A percentile compares a stretch with the other conserved stretches of the same genome.
Conservation (phyloP, 1,140 invertebrate genomes). For the Bicyclus anynana region DNA sequence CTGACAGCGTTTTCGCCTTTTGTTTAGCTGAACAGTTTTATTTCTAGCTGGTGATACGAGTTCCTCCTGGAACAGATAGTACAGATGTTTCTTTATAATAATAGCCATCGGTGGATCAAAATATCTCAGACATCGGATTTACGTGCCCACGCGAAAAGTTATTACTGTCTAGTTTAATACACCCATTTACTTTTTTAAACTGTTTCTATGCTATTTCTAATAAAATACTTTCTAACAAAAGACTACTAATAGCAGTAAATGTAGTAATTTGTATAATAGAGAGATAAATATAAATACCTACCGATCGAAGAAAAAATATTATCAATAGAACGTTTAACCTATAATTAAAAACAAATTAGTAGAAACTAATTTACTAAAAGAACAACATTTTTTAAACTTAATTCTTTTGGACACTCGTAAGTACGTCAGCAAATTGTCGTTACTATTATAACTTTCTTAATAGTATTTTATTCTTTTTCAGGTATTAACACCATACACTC, state of each 20-base stretch:
- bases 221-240: background rate
- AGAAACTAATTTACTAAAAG: no score
- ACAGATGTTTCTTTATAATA: constrained; percentile 39
- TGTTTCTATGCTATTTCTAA: constrained; percentile 37
- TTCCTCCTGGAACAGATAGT: constrained; percentile 27
- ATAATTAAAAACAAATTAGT: background rate
- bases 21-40: constrained; percentile 11
- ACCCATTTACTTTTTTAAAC: constrained; percentile 14
- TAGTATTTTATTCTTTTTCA: constrained; percentile 31
- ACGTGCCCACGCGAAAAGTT: constrained; percentile 36
- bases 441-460: constrained; percentile 6
- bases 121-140: constrained; percentile 49
- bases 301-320: background rate
- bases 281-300: background rate
- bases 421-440: background rate
- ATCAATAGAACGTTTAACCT: background rate
- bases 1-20: background rate
- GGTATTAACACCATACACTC: constrained; percentile 32
- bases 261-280: no score
- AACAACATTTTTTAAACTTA: background rate
- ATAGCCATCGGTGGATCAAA: constrained; percentile 44
- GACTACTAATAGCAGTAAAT: no score
- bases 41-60: constrained; percentile 16
- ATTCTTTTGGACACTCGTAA: no score
- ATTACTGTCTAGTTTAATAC: constrained; percentile 30